Evolutionary conservation across 2,797 vertebrate genomes (phyloP).

Genomic region (Dallia pectoralis): DNA sequence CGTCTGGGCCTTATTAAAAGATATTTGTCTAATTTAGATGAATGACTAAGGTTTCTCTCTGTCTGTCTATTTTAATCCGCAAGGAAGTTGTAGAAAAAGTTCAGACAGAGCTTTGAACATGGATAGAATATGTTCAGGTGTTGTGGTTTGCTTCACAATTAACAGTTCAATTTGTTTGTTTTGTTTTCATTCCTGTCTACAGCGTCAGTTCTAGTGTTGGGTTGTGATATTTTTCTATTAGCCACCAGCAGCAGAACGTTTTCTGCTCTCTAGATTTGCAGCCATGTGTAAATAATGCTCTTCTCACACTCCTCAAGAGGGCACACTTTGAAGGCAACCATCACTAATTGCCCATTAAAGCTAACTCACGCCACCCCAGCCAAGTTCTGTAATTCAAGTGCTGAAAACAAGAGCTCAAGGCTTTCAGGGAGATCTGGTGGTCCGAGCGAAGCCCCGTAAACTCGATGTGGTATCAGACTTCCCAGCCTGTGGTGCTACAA

Average conservation of each 20-base stretch:
- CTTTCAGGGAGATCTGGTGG: conserved; percentile 14
- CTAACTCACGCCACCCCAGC: conserved; percentile 59
- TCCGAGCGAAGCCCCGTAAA: conserved; percentile 26
- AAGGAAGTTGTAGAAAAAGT: conserved; percentile 32
- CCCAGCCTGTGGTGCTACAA: conserved; percentile 11
- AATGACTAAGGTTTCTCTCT: conserved; percentile 63
- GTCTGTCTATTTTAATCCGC: conserved; percentile 52
- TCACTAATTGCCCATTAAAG: conserved; percentile 62
- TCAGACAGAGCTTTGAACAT: conserved; percentile 29
- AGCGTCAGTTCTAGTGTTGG: neutral
- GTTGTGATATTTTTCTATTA: neutral
- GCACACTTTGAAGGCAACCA: conserved; percentile 45
- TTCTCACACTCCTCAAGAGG: conserved; percentile 32
- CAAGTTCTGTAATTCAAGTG: conserved; percentile 58
- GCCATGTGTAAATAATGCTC: conserved; percentile 25
- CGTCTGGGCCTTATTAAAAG: conserved; percentile 52
- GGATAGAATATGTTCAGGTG: neutral
- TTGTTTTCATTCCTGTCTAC: neutral
- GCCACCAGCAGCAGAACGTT: conserved; percentile 2
- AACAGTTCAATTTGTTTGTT: neutral
- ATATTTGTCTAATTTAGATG: conserved; percentile 66
- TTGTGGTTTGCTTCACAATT: neutral
- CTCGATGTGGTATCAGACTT: conserved; percentile 3
- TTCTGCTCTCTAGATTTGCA: conserved; percentile 16
- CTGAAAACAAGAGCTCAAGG: conserved; percentile 37